These are phyloP conservation scores for Hozukius guyotensis DNA, from an alignment of 2,797 vertebrate genomes.

Conservation along the genomic window DNA sequence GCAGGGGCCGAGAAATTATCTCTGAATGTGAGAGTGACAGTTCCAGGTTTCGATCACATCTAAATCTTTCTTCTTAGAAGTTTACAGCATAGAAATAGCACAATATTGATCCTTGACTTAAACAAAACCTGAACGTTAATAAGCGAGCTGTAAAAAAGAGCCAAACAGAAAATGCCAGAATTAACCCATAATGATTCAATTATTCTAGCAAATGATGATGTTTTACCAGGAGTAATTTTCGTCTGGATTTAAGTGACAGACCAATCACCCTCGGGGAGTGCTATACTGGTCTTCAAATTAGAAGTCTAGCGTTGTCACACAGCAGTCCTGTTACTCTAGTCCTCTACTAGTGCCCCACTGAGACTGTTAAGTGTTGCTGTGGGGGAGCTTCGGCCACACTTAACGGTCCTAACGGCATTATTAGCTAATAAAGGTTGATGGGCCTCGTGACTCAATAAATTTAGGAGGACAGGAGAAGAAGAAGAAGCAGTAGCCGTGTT, in stretches of 20 bases:
- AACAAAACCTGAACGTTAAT: background rate
- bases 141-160: background rate
- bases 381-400: conserved; percentile 60
- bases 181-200: background rate
- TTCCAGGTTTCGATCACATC: background rate
- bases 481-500: conserved; percentile 9
- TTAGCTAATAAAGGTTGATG: conserved; percentile 82
- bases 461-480: conserved; percentile 48
- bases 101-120: background rate
- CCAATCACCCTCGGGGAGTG: conserved; percentile 22
- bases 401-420: conserved; percentile 78
- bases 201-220: conserved; percentile 5
- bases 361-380: conserved; percentile 69
- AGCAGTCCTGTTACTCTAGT: conserved; percentile 54
- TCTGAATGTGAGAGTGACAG: background rate
- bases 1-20: background rate
- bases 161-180: background rate
- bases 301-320: conserved; percentile 63
- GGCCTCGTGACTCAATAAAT: conserved; percentile 67
- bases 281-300: conserved; percentile 61
- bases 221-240: conserved; percentile 14
- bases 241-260: conserved; percentile 30
- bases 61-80: background rate
- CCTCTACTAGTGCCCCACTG: conserved; percentile 46
- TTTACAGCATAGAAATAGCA: background rate